Base-by-base conservation (phyloP, 2,113 vertebrate species). In the Lagenorhynchus albirostris region DNA sequence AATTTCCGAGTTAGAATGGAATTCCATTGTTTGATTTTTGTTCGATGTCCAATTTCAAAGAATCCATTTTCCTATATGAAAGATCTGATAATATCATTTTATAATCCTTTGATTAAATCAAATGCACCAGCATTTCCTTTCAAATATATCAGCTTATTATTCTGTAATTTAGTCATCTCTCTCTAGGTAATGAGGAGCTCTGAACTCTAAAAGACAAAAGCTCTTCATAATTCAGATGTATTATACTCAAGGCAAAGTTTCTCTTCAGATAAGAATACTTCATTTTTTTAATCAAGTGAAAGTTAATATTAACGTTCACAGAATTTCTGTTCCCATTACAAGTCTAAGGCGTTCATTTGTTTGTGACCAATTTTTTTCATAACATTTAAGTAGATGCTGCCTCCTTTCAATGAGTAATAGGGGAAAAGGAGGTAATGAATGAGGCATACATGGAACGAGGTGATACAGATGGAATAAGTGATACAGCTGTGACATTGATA, bases 201-300 rank as follows among this genome's bases (percentile, higher is more conserved):
- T 96, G 92, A 98, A 96, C 91, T 98, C 60, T 84, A 96, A 97
- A 94, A 91, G 97, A 98, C 60, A 97, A 96, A 95, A 89, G n/a
- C 53, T 77, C 53, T 81, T 15, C 33, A 77, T 88, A 88, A 85
- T 82, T 91, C 77, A 73, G 44, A 71, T 60, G 44, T 89, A 60
- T 82, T 87, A 36, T 79, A 74, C 62, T 94, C n/a, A 94, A 95
- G 63, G 44, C 33, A 92, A 94, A 70, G 5, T 89, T 89, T 95
- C 50, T 91, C 89, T 96, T 91, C 31, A 94, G 76, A 86, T 96
- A 80, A 83, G 97, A 95, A 92, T 81, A 60, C 20, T 87, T 5
- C 9, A 58, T 63, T 88, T 65, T 74, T 63, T 58, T 65, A 47
- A 47, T 47, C 33, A 91, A 93, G 68, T 36, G 63, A 47, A 96